These are phyloP conservation scores for Pinna nobilis DNA, from an alignment of 1,140 invertebrate species.

Conservation along the genomic window DNA sequence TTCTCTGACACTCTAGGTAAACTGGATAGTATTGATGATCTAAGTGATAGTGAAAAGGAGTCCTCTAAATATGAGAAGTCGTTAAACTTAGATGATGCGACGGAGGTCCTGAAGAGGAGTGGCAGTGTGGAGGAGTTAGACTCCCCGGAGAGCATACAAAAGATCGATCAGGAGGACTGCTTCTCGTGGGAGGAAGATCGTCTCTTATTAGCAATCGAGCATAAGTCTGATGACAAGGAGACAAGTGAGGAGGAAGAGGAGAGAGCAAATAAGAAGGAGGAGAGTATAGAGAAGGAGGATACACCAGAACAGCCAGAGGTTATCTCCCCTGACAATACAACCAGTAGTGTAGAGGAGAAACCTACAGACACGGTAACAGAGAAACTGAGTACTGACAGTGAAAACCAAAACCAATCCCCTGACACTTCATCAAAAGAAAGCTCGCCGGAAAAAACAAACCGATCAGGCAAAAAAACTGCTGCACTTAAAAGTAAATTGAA, in stretches of 20 bases:
- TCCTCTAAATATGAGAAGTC: conserved; percentile 29
- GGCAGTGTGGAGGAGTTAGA: conserved; percentile 68
- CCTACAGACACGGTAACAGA: neutral
- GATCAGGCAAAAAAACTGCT: conserved; percentile 43
- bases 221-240: conserved; percentile 19
- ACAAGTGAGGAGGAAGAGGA: neutral
- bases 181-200: conserved; percentile 71
- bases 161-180: conserved; percentile 70
- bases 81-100: conserved; percentile 28
- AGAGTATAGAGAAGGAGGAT: conserved; percentile 7
- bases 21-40: neutral
- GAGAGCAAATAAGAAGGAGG: neutral
- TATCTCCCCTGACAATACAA: neutral
- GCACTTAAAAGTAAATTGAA: conserved; percentile 59
- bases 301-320: neutral
- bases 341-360: neutral
- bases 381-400: neutral
- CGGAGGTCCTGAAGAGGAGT: conserved; percentile 32
- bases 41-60: conserved; percentile 28
- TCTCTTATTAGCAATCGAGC: conserved; percentile 62
- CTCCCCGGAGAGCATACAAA: conserved; percentile 68
- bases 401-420: neutral
- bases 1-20: conserved; percentile 24
- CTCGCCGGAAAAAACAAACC: conserved; percentile 26
- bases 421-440: neutral